These are phyloP conservation scores for Numenius phaeopus DNA, from an alignment of 2,797 vertebrate species.

Conservation along the genomic window DNA sequence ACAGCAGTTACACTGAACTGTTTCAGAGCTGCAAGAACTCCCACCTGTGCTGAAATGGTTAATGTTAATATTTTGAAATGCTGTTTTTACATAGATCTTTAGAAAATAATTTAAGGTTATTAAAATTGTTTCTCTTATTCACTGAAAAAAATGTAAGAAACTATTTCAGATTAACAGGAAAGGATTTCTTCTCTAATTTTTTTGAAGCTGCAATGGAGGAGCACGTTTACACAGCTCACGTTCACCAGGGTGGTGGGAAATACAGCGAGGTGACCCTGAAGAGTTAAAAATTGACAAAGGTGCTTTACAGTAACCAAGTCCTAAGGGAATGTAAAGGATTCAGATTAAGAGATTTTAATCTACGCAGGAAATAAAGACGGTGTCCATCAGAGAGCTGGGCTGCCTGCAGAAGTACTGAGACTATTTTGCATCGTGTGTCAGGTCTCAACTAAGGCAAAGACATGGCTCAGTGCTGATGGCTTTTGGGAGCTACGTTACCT, in stretches of 20 bases:
- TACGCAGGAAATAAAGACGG: not conserved
- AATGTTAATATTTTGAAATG: not conserved
- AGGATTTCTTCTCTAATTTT: not conserved
- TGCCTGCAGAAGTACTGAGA: not conserved
- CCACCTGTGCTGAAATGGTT: not conserved
- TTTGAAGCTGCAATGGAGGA: not conserved
- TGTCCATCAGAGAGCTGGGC: not conserved
- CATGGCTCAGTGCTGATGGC: not conserved
- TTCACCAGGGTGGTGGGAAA: too few species aligned
- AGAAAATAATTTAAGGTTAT: not conserved
- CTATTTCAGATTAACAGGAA: not conserved
- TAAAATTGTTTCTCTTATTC: not conserved
- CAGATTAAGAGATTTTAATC: not conserved
- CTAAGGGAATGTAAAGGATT: not conserved
- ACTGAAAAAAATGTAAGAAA: not conserved
- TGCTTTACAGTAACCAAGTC: not conserved
- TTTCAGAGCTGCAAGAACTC: not conserved
- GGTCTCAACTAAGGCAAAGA: not conserved
- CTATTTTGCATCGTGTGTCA: not conserved
- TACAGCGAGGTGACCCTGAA: not conserved
- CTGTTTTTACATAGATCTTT: not conserved
- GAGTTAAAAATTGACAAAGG: not conserved
- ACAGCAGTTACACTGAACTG: not conserved
- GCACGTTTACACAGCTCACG: fast-evolving
- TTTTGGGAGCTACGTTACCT: not conserved